phyloP scores from a whole-genome alignment of 2,797 vertebrate species.

The Alauda arvensis region DNA sequence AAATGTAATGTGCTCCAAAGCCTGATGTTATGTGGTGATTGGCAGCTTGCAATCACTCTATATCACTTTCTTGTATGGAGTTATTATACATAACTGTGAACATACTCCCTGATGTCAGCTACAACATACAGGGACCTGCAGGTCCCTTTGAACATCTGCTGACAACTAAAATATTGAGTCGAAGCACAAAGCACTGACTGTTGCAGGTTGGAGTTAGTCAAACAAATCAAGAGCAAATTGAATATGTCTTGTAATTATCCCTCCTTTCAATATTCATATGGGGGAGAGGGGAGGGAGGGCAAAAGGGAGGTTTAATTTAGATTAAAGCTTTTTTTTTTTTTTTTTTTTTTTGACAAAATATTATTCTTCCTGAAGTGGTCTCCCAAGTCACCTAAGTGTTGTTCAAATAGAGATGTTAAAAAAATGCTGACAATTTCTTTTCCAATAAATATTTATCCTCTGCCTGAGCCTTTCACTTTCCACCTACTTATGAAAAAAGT shows the following conservation, averaged over 20 bases:
- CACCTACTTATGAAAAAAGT: background rate
- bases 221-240: background rate
- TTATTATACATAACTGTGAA: background rate
- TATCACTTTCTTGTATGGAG: background rate
- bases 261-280: background rate
- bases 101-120: slow-evolving; percentile 2
- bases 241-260: background rate
- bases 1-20: background rate
- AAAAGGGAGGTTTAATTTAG: background rate
- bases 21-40: background rate
- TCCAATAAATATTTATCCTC: background rate
- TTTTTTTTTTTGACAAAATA: background rate
- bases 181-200: background rate
- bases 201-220: background rate
- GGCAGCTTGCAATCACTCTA: background rate
- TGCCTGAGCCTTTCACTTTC: background rate
- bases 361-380: background rate
- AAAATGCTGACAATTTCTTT: background rate
- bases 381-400: background rate
- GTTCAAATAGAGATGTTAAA: background rate
- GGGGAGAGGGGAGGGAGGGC: rapidly evolving
- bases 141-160: slow-evolving; percentile 21
- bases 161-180: background rate
- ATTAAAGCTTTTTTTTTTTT: rapidly evolving
- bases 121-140: background rate